These are phyloP conservation scores for Cataglyphis albicans DNA, from an alignment of 2,888 invertebrate species.

Conservation along the genomic window DNA sequence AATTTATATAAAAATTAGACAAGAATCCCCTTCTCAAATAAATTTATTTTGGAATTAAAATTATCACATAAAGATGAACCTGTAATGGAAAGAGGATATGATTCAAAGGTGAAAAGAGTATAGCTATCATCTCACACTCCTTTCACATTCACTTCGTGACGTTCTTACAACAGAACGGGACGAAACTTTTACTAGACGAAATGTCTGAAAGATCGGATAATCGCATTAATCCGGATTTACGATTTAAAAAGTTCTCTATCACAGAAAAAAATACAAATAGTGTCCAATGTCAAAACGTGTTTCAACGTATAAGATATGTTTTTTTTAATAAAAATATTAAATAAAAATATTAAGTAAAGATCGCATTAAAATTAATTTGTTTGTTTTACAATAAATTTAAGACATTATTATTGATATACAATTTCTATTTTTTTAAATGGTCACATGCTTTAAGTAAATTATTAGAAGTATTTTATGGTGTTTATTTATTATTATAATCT, in stretches of 20 bases:
- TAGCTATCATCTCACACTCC: neutral
- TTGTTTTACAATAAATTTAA: neutral
- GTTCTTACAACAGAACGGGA: slow-evolving; percentile 53
- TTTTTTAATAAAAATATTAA: neutral
- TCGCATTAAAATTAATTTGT: neutral
- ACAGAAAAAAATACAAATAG: neutral
- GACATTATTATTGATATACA: neutral
- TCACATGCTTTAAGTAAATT: neutral
- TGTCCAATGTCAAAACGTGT: neutral
- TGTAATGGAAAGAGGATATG: neutral
- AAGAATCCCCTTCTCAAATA: neutral
- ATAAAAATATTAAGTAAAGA: neutral
- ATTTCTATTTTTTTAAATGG: neutral
- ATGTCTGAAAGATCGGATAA: slow-evolving; percentile 80
- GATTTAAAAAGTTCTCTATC: slow-evolving; percentile 65
- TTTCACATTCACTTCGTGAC: slow-evolving; percentile 9
- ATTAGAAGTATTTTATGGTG: neutral
- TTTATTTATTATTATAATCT: slow-evolving; percentile 63
- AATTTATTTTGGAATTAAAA: slow-evolving; percentile 16
- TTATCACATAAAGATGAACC: neutral
- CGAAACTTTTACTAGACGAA: slow-evolving; percentile 80
- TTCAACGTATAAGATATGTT: neutral
- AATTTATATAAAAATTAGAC: neutral
- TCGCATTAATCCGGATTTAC: slow-evolving; percentile 79
- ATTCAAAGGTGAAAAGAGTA: slow-evolving; percentile 25